Conservation (phyloP, 2,797 vertebrate genomes). For the Poliocrania exsul region DNA sequence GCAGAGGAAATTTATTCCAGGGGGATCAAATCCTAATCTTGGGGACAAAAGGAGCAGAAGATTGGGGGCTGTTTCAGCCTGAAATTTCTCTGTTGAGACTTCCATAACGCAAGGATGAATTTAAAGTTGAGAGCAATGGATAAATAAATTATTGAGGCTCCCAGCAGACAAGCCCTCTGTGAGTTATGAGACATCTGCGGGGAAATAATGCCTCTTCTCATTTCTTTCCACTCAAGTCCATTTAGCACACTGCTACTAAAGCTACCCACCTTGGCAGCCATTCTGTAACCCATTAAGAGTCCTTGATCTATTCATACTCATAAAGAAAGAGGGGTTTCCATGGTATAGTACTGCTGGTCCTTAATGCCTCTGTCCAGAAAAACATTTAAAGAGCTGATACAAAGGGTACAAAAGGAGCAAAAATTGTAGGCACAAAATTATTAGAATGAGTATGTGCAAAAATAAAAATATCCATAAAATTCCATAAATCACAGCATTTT, state of each 20-base stretch:
- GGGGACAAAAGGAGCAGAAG: not conserved
- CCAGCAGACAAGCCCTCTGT: conserved; percentile 30
- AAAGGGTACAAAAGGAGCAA: conserved; percentile 1
- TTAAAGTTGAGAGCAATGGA: conserved; percentile 14
- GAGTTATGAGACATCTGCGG: conserved; percentile 57
- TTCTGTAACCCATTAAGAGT: conserved; percentile 59
- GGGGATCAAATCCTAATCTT: not conserved
- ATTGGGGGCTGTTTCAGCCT: not conserved
- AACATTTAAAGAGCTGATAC: not conserved
- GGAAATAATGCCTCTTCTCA: conserved; percentile 56
- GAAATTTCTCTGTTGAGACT: not conserved
- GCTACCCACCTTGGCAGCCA: conserved; percentile 56
- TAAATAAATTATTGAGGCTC: conserved; percentile 49
- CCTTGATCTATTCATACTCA: conserved; percentile 47
- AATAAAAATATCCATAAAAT: not conserved
- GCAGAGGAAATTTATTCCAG: not conserved
- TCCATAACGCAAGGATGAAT: conserved; percentile 22
- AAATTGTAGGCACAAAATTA: not conserved
- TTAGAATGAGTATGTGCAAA: not conserved
- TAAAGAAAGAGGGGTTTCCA: not conserved
- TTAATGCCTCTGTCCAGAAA: conserved; percentile 16
- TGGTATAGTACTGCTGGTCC: not conserved
- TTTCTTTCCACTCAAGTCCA: conserved; percentile 56
- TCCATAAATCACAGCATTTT: not conserved
- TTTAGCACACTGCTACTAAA: conserved; percentile 59